A percentile compares a stretch with the other conserved stretches of the same genome.
Conservation (phyloP, 2,113 vertebrate genomes). For the Corydoras sp. region DNA sequence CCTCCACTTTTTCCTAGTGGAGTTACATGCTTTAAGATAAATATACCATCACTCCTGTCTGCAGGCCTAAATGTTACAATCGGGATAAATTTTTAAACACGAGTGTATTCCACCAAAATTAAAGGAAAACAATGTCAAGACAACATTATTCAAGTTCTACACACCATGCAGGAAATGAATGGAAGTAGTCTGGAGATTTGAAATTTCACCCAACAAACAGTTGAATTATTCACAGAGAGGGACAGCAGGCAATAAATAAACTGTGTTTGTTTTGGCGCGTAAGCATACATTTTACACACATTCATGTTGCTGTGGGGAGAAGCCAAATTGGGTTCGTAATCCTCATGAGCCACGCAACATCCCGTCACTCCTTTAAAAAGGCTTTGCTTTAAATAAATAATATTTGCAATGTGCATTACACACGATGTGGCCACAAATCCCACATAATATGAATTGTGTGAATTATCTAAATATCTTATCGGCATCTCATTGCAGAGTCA, state of each 20-base stretch:
- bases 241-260: slow-evolving; percentile 39
- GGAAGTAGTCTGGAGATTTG: slow-evolving; percentile 15
- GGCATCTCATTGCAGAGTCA: no score
- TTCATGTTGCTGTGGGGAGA: neutral
- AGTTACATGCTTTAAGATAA: no score
- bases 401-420: no score
- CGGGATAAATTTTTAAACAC: neutral
- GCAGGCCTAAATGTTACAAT: no score
- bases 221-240: slow-evolving; percentile 43
- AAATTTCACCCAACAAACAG: slow-evolving; percentile 19
- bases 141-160: slow-evolving; percentile 35
- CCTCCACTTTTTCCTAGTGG: no score
- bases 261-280: slow-evolving; percentile 40
- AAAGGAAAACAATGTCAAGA: slow-evolving; percentile 45
- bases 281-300: neutral
- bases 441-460: no score
- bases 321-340: neutral
- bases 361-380: no score
- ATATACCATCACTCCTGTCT: no score
- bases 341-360: neutral
- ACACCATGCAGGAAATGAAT: slow-evolving; percentile 30
- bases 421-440: no score
- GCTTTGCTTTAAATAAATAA: no score
- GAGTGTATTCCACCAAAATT: slow-evolving; percentile 48
- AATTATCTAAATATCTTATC: no score